Evolutionary conservation across 2,113 vertebrate species (phyloP), one percentile per base, ranked within the genome.

Genomic region (Sciurus niger): DNA sequence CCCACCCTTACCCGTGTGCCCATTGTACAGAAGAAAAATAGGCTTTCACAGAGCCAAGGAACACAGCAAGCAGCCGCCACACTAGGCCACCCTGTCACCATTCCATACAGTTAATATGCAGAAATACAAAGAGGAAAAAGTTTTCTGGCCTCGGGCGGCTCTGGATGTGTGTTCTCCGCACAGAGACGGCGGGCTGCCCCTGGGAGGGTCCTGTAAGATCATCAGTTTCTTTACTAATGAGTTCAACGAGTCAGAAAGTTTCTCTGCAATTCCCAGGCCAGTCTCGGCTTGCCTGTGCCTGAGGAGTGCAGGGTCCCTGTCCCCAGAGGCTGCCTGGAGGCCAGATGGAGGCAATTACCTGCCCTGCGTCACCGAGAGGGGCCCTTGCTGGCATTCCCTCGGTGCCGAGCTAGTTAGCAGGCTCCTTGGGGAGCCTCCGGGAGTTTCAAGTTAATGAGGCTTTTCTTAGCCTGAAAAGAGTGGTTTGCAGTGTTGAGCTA

Each of bases 191-290:
- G 32, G 0, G 12, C 51, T 9, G 10, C 22, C 93, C 37, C 46
- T 2, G 1, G 53, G 78, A 30, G 53, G 55, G 13, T 65, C 17
- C 79, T 73, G 22, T 32, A 20, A 10, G 46, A 2, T 1, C 79
- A 8, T 17, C 68, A 24, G 46, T 34, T 48, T 77, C 90, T 67
- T 79, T 9, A 2, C 34, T 92, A 96, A 96, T 17, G 84, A 96
- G 93, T 43, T 90, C 51, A 87, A 4, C 1, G 20, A 24, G 80
- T 74, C 63, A 46, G 7, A 73, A 96, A 96, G 90, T 96, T 92
- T 30, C 70, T 46, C 68, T 7, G 0, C 5, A 73, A 34, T 74
- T 74, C 88, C 84, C 96, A 72, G 76, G 77, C 32, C 78, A 46
- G 43, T 1, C 76, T 37, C 0, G 1, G 11, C 55, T 48, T 4